These are phyloP conservation scores for Anser brachyrhynchus DNA, from an alignment of 2,113 vertebrate species.

Conservation along the genomic window DNA sequence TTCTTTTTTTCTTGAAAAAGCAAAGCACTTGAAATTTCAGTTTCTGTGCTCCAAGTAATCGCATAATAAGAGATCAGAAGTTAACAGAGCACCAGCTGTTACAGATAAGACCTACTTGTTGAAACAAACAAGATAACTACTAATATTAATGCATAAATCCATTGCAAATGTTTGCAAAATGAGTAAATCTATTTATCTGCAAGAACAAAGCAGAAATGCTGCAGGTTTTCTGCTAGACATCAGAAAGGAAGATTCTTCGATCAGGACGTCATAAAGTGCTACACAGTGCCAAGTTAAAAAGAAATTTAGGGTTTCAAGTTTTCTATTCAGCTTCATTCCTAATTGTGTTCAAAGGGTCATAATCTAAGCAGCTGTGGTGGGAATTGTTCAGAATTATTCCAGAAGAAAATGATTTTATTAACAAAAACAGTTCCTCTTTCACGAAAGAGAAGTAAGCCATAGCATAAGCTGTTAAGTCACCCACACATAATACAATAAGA, in stretches of 20 bases:
- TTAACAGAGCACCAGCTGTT: not conserved
- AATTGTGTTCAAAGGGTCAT: not conserved
- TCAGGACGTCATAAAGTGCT: not conserved
- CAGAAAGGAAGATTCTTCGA: not conserved
- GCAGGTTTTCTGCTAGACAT: not conserved
- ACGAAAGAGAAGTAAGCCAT: not conserved
- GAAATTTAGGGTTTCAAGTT: not conserved
- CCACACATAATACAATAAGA: not conserved
- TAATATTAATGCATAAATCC: not conserved
- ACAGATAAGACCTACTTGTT: not conserved
- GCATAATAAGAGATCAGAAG: not conserved
- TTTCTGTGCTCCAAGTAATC: not conserved
- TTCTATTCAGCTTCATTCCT: not conserved
- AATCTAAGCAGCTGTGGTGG: not conserved
- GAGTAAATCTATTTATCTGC: not conserved
- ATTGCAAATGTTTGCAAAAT: not conserved
- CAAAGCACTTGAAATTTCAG: not conserved
- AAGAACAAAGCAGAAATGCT: not conserved
- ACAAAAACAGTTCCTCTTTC: not conserved
- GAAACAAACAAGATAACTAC: not conserved
- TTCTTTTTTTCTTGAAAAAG: not conserved
- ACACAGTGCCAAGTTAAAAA: not conserved
- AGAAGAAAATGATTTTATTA: not conserved
- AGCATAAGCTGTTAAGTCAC: constrained; percentile 5
- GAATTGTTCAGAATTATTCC: not conserved